Base-by-base conservation (phyloP, 2,113 vertebrate genomes). In the Lampris incognitus region DNA sequence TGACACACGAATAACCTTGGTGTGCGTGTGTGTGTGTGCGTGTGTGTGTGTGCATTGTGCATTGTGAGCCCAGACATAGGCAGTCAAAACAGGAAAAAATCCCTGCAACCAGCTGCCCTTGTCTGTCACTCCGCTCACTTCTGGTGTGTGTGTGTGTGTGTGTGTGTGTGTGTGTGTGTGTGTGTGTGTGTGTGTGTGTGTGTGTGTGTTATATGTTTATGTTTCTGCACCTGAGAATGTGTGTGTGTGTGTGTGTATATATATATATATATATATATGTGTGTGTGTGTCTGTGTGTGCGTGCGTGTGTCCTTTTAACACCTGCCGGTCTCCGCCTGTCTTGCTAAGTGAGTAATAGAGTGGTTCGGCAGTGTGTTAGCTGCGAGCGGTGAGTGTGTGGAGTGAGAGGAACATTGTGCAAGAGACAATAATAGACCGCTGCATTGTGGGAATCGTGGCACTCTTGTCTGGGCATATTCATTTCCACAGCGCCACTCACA, bases 41-140 rank as follows among this genome's bases (percentile, higher is more conserved):
- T 49, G 55, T 71, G 8, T 52, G 40, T 57, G 40, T 63, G 65
- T 78, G 73, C 44, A 61, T 55, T 2, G 67, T 48, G 64, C 59
- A 72, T 85, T 82, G 57, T 74, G 51, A 39, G 59, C 64, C 62
- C 78, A 80, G 87, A 87, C 88, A 80, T 48, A 78, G 69, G 73
- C 79, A 88, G 91, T 88, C 90, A 91, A 86, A 90, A 93, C 89
- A 92, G 89, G 87, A 92, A 92, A 92, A 87, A 60, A 24, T 24
- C 65, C 68, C 74, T 66, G 68, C 69, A 85, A 61, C 61, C 81
- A 90, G 84, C 88, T 92, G 90, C 83, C 74, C 72, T 64, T 73
- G 81, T 90, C 89, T 80, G 71, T 88, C 79, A 69, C 81, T 77
- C 58, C 66, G 1, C 69, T 86, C 79, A 85, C 82, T 78, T 81